These are phyloP conservation scores for Pterostichus niger DNA, from an alignment of 2,888 invertebrate genomes.

Conservation along the genomic window DNA sequence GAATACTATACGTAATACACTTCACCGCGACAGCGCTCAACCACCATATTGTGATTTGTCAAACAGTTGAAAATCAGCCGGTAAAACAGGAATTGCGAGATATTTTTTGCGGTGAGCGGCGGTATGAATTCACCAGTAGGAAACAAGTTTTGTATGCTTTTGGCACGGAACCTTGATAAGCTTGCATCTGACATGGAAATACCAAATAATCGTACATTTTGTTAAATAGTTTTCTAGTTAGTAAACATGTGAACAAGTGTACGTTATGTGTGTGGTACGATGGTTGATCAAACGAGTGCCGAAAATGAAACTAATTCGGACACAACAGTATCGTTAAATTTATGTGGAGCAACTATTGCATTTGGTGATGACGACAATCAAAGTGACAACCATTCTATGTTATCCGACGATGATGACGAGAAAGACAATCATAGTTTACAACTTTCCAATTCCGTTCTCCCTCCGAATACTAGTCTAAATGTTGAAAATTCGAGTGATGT, in stretches of 20 bases:
- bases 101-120: conserved; percentile 27
- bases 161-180: conserved; percentile 38
- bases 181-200: conserved; percentile 19
- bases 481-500: conserved; percentile 78
- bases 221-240: conserved; percentile 6
- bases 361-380: conserved; percentile 47
- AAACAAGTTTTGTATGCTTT: conserved; percentile 38
- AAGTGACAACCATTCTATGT: conserved; percentile 40
- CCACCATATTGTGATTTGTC: conserved; percentile 1
- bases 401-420: conserved; percentile 33
- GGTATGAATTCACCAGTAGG: conserved; percentile 42
- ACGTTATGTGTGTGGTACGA: conserved; percentile 56
- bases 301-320: conserved; percentile 53
- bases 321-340: conserved; percentile 51
- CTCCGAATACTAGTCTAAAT: conserved; percentile 74
- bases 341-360: conserved; percentile 51
- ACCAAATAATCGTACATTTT: conserved; percentile 8
- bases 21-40: neutral
- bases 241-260: conserved; percentile 32
- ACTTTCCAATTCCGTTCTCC: conserved; percentile 47
- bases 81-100: conserved; percentile 2
- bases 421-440: neutral
- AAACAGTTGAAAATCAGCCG: neutral
- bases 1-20: neutral
- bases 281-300: conserved; percentile 51